These are phyloP conservation scores for Chirona hameri DNA, from an alignment of 2,888 invertebrate genomes.

Conservation along the genomic window DNA sequence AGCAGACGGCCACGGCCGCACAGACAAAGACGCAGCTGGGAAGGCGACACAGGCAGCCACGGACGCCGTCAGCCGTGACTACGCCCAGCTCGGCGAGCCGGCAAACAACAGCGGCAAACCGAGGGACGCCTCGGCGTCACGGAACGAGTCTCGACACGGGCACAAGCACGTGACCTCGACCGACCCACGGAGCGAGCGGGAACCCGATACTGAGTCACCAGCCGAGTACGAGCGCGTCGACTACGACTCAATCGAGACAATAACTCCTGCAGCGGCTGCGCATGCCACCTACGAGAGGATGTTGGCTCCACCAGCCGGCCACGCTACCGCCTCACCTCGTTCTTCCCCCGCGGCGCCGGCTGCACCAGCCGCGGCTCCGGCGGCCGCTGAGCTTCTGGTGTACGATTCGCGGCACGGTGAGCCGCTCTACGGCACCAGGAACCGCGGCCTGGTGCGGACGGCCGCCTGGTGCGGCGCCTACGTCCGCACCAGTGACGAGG, in stretches of 20 bases:
- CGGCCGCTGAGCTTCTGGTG: constrained; percentile 37
- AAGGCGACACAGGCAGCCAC: background rate
- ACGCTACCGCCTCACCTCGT: constrained; percentile 29
- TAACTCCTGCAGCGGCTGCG: constrained; percentile 34
- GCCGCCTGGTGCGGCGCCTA: constrained; percentile 38
- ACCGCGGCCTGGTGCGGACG: constrained; percentile 37
- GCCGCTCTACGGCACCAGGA: constrained; percentile 39
- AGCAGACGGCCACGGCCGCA: background rate
- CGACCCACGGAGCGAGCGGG: no score
- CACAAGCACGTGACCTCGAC: no score
- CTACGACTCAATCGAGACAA: constrained; percentile 6
- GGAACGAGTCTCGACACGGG: no score
- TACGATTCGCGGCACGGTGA: constrained; percentile 40
- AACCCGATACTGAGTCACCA: background rate
- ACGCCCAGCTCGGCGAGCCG: constrained; percentile 10
- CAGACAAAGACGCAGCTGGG: background rate
- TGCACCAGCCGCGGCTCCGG: constrained; percentile 32
- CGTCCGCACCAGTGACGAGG: constrained; percentile 32
- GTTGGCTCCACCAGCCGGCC: constrained; percentile 27
- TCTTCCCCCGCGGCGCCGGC: constrained; percentile 30
- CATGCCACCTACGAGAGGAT: constrained; percentile 37
- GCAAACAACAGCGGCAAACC: background rate
- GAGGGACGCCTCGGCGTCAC: no score
- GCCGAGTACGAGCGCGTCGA: constrained; percentile 29
- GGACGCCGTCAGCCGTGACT: background rate